Percentiles rank a stretch among this genome's conserved stretches.
Conservation (phyloP, 2,888 invertebrate genomes). For the Rhaphigaster nebulosa region DNA sequence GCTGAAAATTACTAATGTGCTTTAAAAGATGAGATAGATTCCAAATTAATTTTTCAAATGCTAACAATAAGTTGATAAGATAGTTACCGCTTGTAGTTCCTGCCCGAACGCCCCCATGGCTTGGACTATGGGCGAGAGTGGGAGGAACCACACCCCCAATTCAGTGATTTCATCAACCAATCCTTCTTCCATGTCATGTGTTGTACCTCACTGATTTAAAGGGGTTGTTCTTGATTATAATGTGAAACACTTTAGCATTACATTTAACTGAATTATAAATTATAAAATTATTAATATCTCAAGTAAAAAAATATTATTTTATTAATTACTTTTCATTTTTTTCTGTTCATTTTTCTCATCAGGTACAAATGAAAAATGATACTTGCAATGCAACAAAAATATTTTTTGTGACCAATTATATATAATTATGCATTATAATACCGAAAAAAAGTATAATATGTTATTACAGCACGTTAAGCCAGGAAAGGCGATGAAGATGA, state of each 20-base stretch:
- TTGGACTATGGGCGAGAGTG: background rate
- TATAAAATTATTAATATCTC: too few species aligned
- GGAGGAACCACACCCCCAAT: slow-evolving; percentile 19
- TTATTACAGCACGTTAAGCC: too few species aligned
- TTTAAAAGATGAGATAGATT: background rate
- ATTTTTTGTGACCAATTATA: too few species aligned
- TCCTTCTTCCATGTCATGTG: background rate
- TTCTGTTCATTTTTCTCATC: too few species aligned
- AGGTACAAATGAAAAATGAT: too few species aligned
- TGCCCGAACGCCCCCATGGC: slow-evolving; percentile 1
- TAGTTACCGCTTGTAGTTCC: slow-evolving; percentile 14
- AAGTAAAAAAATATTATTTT: too few species aligned
- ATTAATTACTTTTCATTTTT: too few species aligned
- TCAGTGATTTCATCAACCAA: slow-evolving; percentile 7
- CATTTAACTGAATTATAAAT: background rate
- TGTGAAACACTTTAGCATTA: background rate
- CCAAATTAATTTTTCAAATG: background rate
- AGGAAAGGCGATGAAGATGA: too few species aligned
- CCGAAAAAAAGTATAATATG: too few species aligned
- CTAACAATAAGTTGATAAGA: too few species aligned
- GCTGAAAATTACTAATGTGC: background rate
- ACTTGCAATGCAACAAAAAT: too few species aligned
- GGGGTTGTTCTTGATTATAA: background rate
- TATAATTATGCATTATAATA: too few species aligned
- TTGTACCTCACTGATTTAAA: background rate